These are phyloP conservation scores for Gymnopithys bicolor DNA, from an alignment of 2,797 vertebrate species.

Conservation along the genomic window DNA sequence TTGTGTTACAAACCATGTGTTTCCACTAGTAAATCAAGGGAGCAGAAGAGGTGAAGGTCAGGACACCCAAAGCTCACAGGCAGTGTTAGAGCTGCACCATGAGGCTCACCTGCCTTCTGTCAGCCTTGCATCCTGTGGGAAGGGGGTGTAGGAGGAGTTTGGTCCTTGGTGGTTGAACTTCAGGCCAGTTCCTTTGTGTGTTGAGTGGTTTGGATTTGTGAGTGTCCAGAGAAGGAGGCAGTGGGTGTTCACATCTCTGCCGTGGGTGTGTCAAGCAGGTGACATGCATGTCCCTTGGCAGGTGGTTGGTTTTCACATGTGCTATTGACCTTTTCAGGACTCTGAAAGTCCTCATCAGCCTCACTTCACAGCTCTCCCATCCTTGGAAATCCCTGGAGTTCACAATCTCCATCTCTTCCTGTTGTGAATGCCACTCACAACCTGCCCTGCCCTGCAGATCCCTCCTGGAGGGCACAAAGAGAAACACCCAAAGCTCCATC, in stretches of 20 bases:
- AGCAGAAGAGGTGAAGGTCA: background rate
- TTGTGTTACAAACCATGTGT: background rate
- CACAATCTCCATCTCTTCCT: background rate
- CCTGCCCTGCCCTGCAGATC: background rate
- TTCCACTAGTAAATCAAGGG: background rate
- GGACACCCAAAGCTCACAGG: background rate
- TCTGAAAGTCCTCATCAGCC: background rate
- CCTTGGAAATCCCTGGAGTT: background rate
- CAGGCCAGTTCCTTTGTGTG: fast-evolving
- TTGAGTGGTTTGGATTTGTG: too few species aligned
- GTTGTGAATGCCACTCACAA: background rate
- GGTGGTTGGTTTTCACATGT: fast-evolving
- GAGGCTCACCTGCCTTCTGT: background rate
- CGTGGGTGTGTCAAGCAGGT: fast-evolving
- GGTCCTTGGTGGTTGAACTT: fast-evolving
- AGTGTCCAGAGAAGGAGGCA: fast-evolving
- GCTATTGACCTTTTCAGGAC: background rate
- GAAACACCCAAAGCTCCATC: background rate
- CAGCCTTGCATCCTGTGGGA: fast-evolving
- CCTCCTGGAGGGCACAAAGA: background rate
- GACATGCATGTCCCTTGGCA: background rate
- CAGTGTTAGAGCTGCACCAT: background rate
- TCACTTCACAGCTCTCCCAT: background rate
- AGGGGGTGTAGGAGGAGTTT: fast-evolving
- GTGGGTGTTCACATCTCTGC: background rate